Base-by-base conservation (phyloP, 1,140 invertebrate species). In the Lordiphosa collinella region DNA sequence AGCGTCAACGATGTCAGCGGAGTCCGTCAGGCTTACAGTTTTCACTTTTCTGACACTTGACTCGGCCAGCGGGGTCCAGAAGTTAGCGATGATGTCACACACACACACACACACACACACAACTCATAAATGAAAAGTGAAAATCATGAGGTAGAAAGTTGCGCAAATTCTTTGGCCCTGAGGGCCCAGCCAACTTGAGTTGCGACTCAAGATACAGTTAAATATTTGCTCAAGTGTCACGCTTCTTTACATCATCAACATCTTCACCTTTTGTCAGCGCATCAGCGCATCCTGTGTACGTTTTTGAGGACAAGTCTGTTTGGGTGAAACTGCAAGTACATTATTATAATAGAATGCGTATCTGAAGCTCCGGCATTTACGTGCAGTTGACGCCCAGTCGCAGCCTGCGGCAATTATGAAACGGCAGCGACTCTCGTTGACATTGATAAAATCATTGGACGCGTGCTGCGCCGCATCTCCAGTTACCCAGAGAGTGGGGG, bases 41-140 rank as follows among this genome's bases (percentile, higher is more conserved):
- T 82, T 82, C 78, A 82, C 78, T 82, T 84, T 84, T 84, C 78
- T 80, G 78, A 84, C 78, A 84, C 78, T 84, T 84, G 78, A 78
- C 78, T 84, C 84, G 63, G 38, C 67, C 50, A 9, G 48, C 51
- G 50, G 66, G 51, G 66, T 65, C 66, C 66, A 70, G 66, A 70
- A 70, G 66, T 70, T 62, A 51, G 49, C 49, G 75, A 68, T 80
- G 75, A 80, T 82, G 76, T 82, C 75, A 80, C 65, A 80, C 49
- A 50, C 14, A 47, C 51, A 61, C 13, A 40, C 34, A 37, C 10
- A 49, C 31, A 47, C 18, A 64, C 68, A 82, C 12, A 82, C 70
- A 80, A 75, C 57, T 80, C 76, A 80, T 80, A 80, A 84, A 84
- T 84, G 78, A 84, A 84, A 84, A 84, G 78, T 84, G 78, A 84